Evolutionary conservation across 1,140 invertebrate genomes (phyloP).

Genomic region (Plectrocnemia conspersa): DNA sequence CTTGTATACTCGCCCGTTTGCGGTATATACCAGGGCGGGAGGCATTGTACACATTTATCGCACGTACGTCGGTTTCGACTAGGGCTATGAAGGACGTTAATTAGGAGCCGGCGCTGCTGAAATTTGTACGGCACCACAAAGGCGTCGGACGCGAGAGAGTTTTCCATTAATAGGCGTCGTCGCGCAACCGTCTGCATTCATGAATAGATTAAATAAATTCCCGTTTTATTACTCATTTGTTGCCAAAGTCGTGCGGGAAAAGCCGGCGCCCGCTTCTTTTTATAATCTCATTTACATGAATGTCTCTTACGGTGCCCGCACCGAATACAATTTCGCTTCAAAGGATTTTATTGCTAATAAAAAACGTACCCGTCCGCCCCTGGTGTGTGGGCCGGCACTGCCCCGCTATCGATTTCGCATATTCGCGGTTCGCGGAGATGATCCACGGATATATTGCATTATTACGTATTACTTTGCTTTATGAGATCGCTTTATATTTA

Average conservation of each 20-base stretch:
- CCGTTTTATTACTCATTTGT: slow-evolving; percentile 36
- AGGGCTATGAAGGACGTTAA: too few species aligned
- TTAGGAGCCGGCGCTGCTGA: too few species aligned
- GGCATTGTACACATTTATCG: too few species aligned
- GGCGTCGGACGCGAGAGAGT: not conserved
- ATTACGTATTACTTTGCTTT: not conserved
- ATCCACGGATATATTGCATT: not conserved
- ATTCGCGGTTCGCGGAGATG: slow-evolving; percentile 26
- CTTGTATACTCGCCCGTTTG: too few species aligned
- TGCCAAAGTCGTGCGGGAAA: slow-evolving; percentile 24
- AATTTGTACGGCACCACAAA: too few species aligned
- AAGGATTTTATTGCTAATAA: slow-evolving; percentile 37
- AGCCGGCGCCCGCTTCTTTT: slow-evolving; percentile 28
- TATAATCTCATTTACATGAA: slow-evolving; percentile 37
- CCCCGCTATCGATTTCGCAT: slow-evolving; percentile 33
- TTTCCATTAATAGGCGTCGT: slow-evolving; percentile 29
- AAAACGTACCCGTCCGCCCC: slow-evolving; percentile 25
- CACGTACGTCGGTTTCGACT: too few species aligned
- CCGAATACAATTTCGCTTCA: slow-evolving; percentile 36
- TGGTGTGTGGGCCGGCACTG: slow-evolving; percentile 19
- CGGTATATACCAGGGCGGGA: too few species aligned
- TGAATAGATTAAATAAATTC: slow-evolving; percentile 35
- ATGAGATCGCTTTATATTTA: not conserved
- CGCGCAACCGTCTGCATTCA: slow-evolving; percentile 32
- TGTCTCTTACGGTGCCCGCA: slow-evolving; percentile 29